These are phyloP conservation scores for Pheosia tremula DNA, from an alignment of 2,888 invertebrate genomes.

Conservation along the genomic window DNA sequence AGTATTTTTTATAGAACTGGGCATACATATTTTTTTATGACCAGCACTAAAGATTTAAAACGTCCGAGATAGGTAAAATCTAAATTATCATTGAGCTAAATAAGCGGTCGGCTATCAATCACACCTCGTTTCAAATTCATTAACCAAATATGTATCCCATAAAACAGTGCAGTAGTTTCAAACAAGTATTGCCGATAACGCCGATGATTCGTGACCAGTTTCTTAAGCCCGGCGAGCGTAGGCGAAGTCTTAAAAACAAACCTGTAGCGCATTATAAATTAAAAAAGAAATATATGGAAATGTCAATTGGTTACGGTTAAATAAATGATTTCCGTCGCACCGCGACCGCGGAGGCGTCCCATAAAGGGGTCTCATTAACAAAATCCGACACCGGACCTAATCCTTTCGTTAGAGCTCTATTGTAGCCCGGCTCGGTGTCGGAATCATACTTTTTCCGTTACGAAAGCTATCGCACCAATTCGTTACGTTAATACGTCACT, in stretches of 20 bases:
- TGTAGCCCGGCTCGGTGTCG: conserved; percentile 53
- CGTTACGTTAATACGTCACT: conserved; percentile 52
- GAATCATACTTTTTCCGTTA: conserved; percentile 13
- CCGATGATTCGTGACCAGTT: conserved; percentile 35
- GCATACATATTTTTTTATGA: conserved; percentile 7
- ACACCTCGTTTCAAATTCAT: neutral
- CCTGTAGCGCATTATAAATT: conserved; percentile 51
- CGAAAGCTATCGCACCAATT: conserved; percentile 47
- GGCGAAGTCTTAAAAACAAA: conserved; percentile 59
- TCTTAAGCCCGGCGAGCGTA: conserved; percentile 42
- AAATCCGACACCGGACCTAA: conserved; percentile 74
- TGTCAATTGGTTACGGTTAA: conserved; percentile 70
- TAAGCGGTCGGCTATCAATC: conserved; percentile 6
- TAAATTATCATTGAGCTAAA: neutral
- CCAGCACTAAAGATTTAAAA: neutral
- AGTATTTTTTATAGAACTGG: conserved; percentile 43
- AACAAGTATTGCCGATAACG: conserved; percentile 19
- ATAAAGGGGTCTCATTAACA: conserved; percentile 77
- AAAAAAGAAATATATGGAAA: conserved; percentile 59
- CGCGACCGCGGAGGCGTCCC: conserved; percentile 55
- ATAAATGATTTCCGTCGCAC: conserved; percentile 74
- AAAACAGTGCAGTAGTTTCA: conserved; percentile 30
- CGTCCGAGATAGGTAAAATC: neutral
- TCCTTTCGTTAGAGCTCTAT: conserved; percentile 81
- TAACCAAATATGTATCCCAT: conserved; percentile 27